Base-by-base conservation (phyloP, 2,888 invertebrate species). In the Melieria omissa region DNA sequence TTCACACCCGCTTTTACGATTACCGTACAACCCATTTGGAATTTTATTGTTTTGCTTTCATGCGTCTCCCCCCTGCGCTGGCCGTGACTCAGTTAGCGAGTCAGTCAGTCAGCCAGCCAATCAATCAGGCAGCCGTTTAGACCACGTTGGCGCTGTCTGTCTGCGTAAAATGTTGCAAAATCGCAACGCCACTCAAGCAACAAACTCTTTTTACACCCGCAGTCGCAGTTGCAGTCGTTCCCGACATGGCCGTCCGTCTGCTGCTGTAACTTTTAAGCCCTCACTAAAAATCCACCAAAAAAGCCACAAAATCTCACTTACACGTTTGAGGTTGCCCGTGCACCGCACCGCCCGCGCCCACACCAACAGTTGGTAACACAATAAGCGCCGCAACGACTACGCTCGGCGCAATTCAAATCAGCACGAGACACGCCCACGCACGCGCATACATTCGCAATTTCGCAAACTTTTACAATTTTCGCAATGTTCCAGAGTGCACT, bases 231-330 rank as follows among this genome's bases (percentile, higher is more conserved):
- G 29, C 29, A 29, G 29, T 2, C 29, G 29, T 29, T 2, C 29
- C 29, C 1, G 29, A 29, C 29, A 29, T 29, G 29, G 29, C 29
- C 29, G 29, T 29, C 2, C 29, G 29, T 67, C 52, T 49, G 60
- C 52, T 67, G 49, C 61, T 42, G 67, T 52, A 61, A 67, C 67
- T 67, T 67, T 67, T 67, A 52, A 60, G 61, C 29, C 67, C 67
- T 45, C 61, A 67, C 58, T 67, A 60, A 67, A 67, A 67, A 60
- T 61, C 52, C 60, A 16, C 49, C 41, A 44, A 52, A 54, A 62
- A 69, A 62, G 62, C 69, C 69, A 69, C 69, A 68, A 61, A 68
- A 62, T 69, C 55, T 69, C 69, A 44, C 61, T 42, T 46, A 55
- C 62, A 69, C 29, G 29, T 69, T 62, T 41, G 62, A 52, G 42